phyloP scores from a whole-genome alignment of 2,113 vertebrate genomes.

The Neotragus pygmaeus region DNA sequence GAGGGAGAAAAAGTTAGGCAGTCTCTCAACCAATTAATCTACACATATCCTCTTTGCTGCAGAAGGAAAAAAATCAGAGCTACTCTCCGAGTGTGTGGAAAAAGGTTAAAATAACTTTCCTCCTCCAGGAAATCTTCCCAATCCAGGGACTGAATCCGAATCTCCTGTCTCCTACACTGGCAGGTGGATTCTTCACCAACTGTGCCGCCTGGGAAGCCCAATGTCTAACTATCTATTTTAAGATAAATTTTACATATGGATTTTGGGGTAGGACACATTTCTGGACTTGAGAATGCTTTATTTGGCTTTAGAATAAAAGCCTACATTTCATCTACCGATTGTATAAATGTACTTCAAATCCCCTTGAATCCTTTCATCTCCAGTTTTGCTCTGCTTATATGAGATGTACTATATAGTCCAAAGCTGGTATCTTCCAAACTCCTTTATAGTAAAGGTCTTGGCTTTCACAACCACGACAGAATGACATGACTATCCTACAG shows the following conservation, averaged over 20 bases:
- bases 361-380: neutral
- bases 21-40: neutral
- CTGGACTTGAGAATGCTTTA: neutral
- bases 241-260: neutral
- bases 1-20: neutral
- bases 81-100: neutral
- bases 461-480: neutral
- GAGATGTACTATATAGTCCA: neutral
- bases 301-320: neutral
- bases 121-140: neutral
- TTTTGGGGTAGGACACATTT: neutral
- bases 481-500: neutral
- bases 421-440: constrained; percentile 9
- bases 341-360: neutral
- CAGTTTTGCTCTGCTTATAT: neutral
- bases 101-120: neutral
- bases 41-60: neutral
- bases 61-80: neutral
- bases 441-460: neutral
- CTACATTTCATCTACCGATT: neutral
- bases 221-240: neutral
- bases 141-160: neutral
- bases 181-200: neutral
- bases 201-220: neutral
- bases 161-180: neutral